Percentiles rank a stretch among this genome's conserved stretches.
phyloP scores from a whole-genome alignment of 1,140 invertebrate species.

The Adoxophyes honmai region DNA sequence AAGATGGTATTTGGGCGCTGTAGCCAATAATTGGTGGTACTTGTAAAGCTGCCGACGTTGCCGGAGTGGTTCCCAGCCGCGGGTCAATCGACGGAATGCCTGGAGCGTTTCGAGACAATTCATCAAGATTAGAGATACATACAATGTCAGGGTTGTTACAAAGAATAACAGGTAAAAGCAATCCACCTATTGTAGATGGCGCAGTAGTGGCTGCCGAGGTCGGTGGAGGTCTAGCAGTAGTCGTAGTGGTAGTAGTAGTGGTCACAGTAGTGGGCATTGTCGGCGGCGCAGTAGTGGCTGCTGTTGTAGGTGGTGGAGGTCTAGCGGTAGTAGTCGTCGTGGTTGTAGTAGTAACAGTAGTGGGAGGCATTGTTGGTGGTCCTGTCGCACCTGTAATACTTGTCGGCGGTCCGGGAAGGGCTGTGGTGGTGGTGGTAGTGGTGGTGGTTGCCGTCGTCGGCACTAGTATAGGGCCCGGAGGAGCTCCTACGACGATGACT shows the following conservation, averaged over 20 bases:
- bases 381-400: slow-evolving; percentile 18
- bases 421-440: background rate
- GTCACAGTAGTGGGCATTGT: slow-evolving; percentile 6
- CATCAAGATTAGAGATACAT: slow-evolving; percentile 63
- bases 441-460: slow-evolving; percentile 16
- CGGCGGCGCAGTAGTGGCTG: slow-evolving; percentile 1
- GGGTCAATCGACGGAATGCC: slow-evolving; percentile 58
- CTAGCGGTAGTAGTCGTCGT: slow-evolving; percentile 11
- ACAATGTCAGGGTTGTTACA: slow-evolving; percentile 57
- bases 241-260: slow-evolving; percentile 23
- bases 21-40: slow-evolving; percentile 53
- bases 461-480: slow-evolving; percentile 29
- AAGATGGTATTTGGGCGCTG: slow-evolving; percentile 42
- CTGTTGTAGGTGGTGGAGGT: slow-evolving; percentile 21
- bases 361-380: background rate
- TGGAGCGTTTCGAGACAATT: slow-evolving; percentile 55
- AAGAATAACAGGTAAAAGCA: slow-evolving; percentile 47
- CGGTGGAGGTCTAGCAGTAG: slow-evolving; percentile 20
- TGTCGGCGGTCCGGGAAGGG: slow-evolving; percentile 16
- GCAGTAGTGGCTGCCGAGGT: slow-evolving; percentile 17
- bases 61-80: slow-evolving; percentile 58
- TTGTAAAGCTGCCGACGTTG: slow-evolving; percentile 44
- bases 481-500: slow-evolving; percentile 41
- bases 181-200: slow-evolving; percentile 37
- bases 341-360: slow-evolving; percentile 13